These are phyloP conservation scores for Choloepus didactylus DNA, from an alignment of 2,797 vertebrate species.

Conservation along the genomic window DNA sequence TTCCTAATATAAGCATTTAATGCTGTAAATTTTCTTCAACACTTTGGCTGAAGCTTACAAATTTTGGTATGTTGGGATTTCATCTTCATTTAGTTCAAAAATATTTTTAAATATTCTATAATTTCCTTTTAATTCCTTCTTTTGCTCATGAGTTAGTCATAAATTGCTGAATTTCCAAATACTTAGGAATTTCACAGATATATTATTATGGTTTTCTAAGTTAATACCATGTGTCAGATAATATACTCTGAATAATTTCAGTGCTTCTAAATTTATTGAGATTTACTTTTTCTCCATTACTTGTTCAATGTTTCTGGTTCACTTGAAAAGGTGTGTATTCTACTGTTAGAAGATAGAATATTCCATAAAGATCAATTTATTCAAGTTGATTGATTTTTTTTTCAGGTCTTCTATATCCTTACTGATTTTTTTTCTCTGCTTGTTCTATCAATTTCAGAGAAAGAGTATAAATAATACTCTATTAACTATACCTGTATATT, in stretches of 20 bases:
- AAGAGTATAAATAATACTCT: too few relatives aligned
- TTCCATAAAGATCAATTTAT: too few relatives aligned
- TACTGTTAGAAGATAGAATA: accelerated
- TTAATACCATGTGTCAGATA: neutral
- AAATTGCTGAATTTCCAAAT: neutral
- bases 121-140: neutral
- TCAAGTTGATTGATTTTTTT: too few relatives aligned
- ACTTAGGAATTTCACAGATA: neutral
- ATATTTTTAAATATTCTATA: neutral
- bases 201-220: neutral
- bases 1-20: neutral
- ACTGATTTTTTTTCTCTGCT: neutral
- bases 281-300: neutral
- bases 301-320: neutral
- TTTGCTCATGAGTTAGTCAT: neutral
- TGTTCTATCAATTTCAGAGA: too few relatives aligned
- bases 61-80: neutral
- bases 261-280: neutral
- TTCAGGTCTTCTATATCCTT: accelerated
- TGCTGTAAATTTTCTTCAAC: neutral
- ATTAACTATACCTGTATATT: accelerated
- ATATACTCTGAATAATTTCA: neutral
- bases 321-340: neutral
- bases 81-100: slow-evolving; percentile 27
- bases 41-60: neutral